phyloP scores from a whole-genome alignment of 2,888 invertebrate genomes.

The Lepetodrilus schrolli region DNA sequence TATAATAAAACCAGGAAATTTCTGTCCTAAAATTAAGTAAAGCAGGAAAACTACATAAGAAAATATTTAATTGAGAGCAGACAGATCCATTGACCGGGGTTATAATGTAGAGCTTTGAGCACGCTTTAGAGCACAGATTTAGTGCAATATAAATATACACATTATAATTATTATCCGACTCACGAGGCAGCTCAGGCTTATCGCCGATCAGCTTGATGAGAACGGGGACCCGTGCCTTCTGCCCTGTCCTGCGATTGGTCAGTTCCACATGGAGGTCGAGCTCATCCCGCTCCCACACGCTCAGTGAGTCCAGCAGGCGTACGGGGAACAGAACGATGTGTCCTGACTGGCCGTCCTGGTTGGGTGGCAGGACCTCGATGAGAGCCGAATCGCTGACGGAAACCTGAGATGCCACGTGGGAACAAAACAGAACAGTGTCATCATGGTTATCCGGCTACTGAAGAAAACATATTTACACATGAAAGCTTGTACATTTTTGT shows the following conservation, averaged over 20 bases:
- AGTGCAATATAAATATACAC: no score
- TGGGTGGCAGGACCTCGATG: conserved; percentile 57
- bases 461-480: no score
- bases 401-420: conserved; percentile 48
- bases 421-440: not conserved
- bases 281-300: conserved; percentile 63
- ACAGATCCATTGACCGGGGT: no score
- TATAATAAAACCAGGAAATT: no score
- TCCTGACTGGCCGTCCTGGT: conserved; percentile 57
- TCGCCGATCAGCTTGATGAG: conserved; percentile 65
- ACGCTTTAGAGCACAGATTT: no score
- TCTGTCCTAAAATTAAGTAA: no score
- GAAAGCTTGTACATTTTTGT: no score
- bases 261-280: conserved; percentile 63
- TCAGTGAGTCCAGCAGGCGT: conserved; percentile 59
- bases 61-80: no score
- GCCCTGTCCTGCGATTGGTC: conserved; percentile 62
- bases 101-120: no score
- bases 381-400: conserved; percentile 63
- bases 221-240: conserved; percentile 64
- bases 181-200: conserved; percentile 59
- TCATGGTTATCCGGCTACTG: no score
- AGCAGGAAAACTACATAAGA: no score
- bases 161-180: no score
- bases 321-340: conserved; percentile 63